These are phyloP conservation scores for Myoxocephalus aenaeus DNA, from an alignment of 2,797 vertebrate genomes.

Conservation along the genomic window DNA sequence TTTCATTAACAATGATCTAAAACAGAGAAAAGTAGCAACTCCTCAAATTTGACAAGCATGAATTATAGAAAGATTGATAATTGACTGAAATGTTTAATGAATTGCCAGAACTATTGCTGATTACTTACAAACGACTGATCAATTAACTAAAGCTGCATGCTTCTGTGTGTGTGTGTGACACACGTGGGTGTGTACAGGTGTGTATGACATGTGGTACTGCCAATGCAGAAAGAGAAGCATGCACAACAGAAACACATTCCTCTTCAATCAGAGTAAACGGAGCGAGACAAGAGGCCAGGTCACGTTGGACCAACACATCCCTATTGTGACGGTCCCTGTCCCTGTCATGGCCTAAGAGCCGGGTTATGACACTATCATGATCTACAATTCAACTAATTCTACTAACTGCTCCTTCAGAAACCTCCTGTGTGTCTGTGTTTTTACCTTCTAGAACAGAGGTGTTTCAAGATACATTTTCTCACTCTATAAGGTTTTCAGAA, in stretches of 20 bases:
- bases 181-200: not conserved
- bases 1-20: too few relatives aligned
- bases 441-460: not conserved
- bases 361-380: too few relatives aligned
- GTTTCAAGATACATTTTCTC: not conserved
- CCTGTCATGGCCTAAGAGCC: too few relatives aligned
- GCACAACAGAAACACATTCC: slow-evolving; percentile 18
- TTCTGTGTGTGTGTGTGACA: not conserved
- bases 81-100: not conserved
- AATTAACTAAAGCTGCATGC: not conserved
- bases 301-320: not conserved
- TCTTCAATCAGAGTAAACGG: slow-evolving; percentile 18
- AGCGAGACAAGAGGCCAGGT: slow-evolving; percentile 20
- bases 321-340: too few relatives aligned
- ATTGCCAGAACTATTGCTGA: not conserved
- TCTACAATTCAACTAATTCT: not conserved
- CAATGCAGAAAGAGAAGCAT: slow-evolving; percentile 6
- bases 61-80: not conserved
- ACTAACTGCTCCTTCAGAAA: not conserved
- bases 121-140: not conserved
- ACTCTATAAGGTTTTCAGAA: not conserved
- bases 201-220: slow-evolving; percentile 16
- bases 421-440: not conserved
- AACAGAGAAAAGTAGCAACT: not conserved
- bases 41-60: not conserved